Evolutionary conservation across 2,888 invertebrate species (phyloP), one percentile per base, ranked within the genome.

Genomic region (Chrysopilus asiliformis): DNA sequence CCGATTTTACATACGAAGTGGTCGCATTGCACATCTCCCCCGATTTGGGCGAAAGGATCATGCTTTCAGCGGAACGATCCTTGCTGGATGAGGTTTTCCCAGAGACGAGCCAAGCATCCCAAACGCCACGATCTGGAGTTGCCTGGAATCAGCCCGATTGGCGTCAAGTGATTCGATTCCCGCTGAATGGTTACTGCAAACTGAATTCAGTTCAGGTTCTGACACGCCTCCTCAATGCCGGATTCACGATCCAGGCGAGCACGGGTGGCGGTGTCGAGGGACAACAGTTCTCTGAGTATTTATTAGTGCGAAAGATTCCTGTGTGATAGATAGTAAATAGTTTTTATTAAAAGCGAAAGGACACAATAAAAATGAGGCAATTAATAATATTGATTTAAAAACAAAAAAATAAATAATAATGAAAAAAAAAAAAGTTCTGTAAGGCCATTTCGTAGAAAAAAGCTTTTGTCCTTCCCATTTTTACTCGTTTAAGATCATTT

Each of bases 151-250:
- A 82, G 54, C 72, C 78, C 49, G 86, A 85, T 62, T 74, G 79
- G 44, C 74, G 80, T 36, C 82, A 82, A 64, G 81, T 86, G 22
- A 84, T 86, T 47, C 69, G 87, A 41, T 87, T 85, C 56, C 86
- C 86, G 9, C 65, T 87, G 38, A 87, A 86, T 62, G 86, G 87
- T 47, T 87, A 84, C 63, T 86, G 85, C 66, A 86, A 87, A 64
- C 68, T 87, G 46, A 87, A 85, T 60, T 85, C 85, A n/a, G 76
- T 87, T 43, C 86, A 87, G 64, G 85, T 84, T 42, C 77, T 87
- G 51, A 81, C 83, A 45, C 72, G 84, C 56, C 70, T 86, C 31
- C 64, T 86, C 30, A 84, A 84, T 55, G 72, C 78, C 43, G 79
- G 79, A 34, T 87, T 86, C 60, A 71, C 71, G 46, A 72, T 87